Percentiles rank a stretch among this genome's conserved stretches.
Conservation (phyloP, 2,888 invertebrate genomes). For the Caenorhabditis uteleia region DNA sequence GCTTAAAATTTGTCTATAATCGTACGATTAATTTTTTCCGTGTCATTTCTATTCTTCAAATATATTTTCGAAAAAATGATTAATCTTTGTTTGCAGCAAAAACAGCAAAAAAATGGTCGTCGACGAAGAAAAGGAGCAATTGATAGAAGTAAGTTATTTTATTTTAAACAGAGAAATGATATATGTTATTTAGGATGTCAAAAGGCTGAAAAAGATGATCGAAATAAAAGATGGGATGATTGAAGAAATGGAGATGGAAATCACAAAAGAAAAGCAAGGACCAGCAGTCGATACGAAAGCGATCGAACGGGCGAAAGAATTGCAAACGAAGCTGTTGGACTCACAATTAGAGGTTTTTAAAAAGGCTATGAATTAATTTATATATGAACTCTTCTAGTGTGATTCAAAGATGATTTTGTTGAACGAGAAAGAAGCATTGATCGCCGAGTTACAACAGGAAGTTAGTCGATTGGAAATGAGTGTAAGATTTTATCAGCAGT, state of each 20-base stretch:
- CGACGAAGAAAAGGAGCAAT: constrained; percentile 27
- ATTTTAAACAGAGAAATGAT: background rate
- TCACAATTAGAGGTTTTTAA: too few relatives aligned
- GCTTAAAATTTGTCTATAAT: too few relatives aligned
- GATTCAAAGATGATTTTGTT: background rate
- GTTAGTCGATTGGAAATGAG: constrained; percentile 12
- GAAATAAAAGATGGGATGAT: constrained; percentile 34
- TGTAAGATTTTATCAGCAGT: constrained; percentile 1
- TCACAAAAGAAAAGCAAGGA: constrained; percentile 1
- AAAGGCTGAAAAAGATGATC: constrained; percentile 9
- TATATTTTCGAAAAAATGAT: too few relatives aligned
- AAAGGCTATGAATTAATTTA: too few relatives aligned
- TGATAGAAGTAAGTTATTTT: constrained; percentile 9
- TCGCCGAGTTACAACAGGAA: constrained; percentile 9
- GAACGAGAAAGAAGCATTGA: constrained; percentile 3
- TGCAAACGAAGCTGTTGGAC: too few relatives aligned
- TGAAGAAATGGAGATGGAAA: constrained; percentile 32
- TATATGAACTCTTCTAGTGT: too few relatives aligned
- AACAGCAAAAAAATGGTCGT: constrained; percentile 22
- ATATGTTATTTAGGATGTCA: constrained; percentile 16
- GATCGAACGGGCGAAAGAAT: constrained; percentile 12
- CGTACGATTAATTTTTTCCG: too few relatives aligned
- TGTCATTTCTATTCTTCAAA: too few relatives aligned
- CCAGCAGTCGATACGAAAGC: background rate
- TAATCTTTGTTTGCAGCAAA: too few relatives aligned